Conservation (phyloP, 1,140 invertebrate genomes). For the Ooceraea biroi region DNA sequence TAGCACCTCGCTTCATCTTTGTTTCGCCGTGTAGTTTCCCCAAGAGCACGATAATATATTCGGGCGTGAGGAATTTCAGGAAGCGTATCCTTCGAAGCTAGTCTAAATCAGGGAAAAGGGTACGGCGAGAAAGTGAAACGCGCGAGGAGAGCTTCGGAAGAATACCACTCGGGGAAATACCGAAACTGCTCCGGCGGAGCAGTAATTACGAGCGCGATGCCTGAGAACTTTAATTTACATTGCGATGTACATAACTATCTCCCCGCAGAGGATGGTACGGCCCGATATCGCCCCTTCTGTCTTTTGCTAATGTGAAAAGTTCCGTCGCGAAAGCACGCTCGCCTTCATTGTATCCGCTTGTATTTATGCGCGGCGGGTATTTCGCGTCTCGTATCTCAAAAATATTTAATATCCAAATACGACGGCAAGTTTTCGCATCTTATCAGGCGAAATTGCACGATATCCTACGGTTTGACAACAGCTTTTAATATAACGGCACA, state of each 20-base stretch:
- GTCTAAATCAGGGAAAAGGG: not conserved
- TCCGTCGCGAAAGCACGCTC: constrained; percentile 39
- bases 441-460: not conserved
- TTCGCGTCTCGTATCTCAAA: constrained; percentile 18
- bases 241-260: constrained; percentile 43
- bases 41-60: constrained; percentile 3
- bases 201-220: constrained; percentile 41
- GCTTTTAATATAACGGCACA: not conserved
- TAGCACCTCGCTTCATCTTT: not conserved
- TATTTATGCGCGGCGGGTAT: constrained; percentile 51
- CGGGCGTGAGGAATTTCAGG: not conserved
- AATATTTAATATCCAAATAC: constrained; percentile 48
- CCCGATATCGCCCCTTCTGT: constrained; percentile 1
- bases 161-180: constrained; percentile 18
- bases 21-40: not conserved
- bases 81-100: not conserved
- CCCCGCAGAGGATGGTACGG: constrained; percentile 12
- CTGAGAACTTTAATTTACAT: constrained; percentile 53
- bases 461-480: not conserved
- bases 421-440: constrained; percentile 25
- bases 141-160: not conserved
- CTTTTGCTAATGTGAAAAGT: constrained; percentile 74
- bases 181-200: constrained; percentile 31
- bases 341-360: constrained; percentile 8
- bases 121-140: not conserved